phyloP scores from a whole-genome alignment of 1,140 invertebrate species.

The Papilio glaucus region DNA sequence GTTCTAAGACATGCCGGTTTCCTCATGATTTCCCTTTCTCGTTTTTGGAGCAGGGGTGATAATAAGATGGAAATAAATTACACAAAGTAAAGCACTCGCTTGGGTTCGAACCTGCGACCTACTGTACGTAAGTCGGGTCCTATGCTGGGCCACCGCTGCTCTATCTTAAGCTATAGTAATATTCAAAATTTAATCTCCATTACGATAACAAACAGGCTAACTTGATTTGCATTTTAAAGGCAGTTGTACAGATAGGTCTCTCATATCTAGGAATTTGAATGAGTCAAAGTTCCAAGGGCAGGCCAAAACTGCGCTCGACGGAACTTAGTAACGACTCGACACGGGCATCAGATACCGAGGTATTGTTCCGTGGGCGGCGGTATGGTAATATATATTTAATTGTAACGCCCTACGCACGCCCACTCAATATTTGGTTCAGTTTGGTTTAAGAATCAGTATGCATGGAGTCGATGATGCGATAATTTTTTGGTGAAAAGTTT shows the following conservation, averaged over 20 bases:
- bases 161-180: not conserved
- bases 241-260: conserved; percentile 16
- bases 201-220: conserved; percentile 25
- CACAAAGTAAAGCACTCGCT: too few species aligned
- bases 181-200: not conserved
- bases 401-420: conserved; percentile 64
- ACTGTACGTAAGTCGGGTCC: too few species aligned
- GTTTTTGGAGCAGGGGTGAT: too few species aligned
- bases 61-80: too few species aligned
- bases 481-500: not conserved
- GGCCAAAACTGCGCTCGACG: not conserved
- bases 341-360: conserved; percentile 39
- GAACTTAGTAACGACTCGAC: not conserved
- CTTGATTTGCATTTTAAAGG: conserved; percentile 19
- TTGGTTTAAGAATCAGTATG: conserved; percentile 37
- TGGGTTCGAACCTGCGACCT: too few species aligned
- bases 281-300: conserved; percentile 39
- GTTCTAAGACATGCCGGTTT: too few species aligned
- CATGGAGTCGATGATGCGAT: conserved; percentile 41
- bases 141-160: too few species aligned
- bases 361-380: conserved; percentile 52
- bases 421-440: conserved; percentile 60
- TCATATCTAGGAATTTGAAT: conserved; percentile 35
- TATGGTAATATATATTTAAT: conserved; percentile 68
- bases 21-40: too few species aligned